These are phyloP conservation scores for Syritta pipiens DNA, from an alignment of 2,888 invertebrate species.

Conservation along the genomic window DNA sequence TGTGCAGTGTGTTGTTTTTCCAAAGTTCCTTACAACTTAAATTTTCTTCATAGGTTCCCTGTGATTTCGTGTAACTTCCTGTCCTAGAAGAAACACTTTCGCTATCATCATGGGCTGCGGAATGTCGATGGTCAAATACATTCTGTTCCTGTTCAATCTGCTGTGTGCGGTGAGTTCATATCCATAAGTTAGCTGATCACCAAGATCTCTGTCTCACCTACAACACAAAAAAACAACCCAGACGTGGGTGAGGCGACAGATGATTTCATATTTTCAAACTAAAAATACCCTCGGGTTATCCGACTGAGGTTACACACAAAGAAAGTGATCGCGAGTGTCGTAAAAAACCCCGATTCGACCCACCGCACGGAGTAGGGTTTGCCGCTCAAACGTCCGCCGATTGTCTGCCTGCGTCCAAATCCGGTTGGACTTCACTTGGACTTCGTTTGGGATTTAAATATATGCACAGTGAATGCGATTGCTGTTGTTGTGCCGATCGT, in stretches of 20 bases:
- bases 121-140: constrained; percentile 89
- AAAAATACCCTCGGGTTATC: too few species aligned
- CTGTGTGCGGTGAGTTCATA: constrained; percentile 86
- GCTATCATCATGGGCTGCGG: constrained; percentile 84
- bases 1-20: constrained; percentile 9
- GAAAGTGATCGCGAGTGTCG: background rate
- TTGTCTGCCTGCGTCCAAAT: constrained; percentile 5
- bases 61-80: constrained; percentile 14
- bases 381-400: constrained; percentile 39
- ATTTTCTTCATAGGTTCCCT: constrained; percentile 16
- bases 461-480: background rate
- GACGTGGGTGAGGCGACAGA: constrained; percentile 24
- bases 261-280: constrained; percentile 44
- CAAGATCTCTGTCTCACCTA: background rate
- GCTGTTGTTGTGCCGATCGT: background rate
- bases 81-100: background rate
- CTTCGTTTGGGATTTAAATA: constrained; percentile 22
- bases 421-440: constrained; percentile 18
- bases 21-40: constrained; percentile 4
- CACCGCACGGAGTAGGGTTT: constrained; percentile 5
- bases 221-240: background rate
- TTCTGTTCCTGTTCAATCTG: constrained; percentile 90
- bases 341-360: background rate
- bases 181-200: too few species aligned
- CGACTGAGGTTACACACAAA: background rate